Evolutionary conservation across 2,888 invertebrate species (phyloP).

Genomic region (Oasisia sp.): DNA sequence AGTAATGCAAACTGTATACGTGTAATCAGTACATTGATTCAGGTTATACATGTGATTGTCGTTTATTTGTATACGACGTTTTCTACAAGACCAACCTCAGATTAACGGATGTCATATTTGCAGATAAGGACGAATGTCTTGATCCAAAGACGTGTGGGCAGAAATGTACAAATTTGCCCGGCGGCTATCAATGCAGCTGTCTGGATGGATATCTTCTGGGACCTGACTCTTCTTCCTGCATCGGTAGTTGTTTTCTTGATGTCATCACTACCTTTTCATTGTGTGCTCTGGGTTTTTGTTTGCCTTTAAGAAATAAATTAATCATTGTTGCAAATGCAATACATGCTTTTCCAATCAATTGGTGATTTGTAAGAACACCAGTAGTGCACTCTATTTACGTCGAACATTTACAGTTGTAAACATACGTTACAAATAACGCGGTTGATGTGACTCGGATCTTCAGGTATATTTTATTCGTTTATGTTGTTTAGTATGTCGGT

Average conservation of each 20-base stretch:
- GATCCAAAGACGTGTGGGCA: constrained; percentile 25
- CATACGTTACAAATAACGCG: no score
- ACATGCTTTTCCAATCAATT: no score
- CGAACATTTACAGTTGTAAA: no score
- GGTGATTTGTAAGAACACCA: no score
- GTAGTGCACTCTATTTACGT: no score
- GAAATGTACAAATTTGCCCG: constrained; percentile 26
- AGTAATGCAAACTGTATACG: background rate
- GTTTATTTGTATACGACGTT: background rate
- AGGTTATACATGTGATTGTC: background rate
- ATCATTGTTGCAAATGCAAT: no score
- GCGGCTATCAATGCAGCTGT: constrained; percentile 31
- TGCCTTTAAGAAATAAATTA: background rate
- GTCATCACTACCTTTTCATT: background rate
- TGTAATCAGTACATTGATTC: background rate
- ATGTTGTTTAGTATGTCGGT: no score
- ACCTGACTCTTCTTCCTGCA: constrained; percentile 25
- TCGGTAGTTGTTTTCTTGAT: constrained; percentile 13
- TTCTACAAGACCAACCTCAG: background rate
- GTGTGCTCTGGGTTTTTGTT: background rate
- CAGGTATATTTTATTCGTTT: no score
- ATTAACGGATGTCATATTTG: background rate
- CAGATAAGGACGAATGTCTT: constrained; percentile 24
- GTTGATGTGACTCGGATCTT: no score
- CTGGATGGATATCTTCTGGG: constrained; percentile 24